phyloP scores from a whole-genome alignment of 2,888 invertebrate genomes.

The Drosophila stalkeri region DNA sequence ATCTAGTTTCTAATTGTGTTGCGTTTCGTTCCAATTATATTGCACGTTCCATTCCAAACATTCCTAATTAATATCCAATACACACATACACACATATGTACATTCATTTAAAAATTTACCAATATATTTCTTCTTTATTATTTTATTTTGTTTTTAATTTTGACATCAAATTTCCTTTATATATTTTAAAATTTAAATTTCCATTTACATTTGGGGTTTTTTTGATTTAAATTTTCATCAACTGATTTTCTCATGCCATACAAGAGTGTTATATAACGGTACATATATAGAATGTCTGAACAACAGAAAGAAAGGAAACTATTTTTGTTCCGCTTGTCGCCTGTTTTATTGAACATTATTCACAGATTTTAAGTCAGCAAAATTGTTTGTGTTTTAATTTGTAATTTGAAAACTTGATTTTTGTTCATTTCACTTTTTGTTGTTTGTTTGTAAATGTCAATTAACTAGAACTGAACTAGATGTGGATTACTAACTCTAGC shows the following conservation, averaged over 20 bases:
- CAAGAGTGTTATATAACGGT: conserved; percentile 45
- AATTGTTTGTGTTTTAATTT: conserved; percentile 40
- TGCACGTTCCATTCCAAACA: conserved; percentile 42
- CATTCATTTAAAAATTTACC: conserved; percentile 32
- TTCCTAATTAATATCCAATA: conserved; percentile 25
- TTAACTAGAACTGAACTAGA: conserved; percentile 53
- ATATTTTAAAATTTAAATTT: conserved; percentile 1
- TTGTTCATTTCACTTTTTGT: conserved; percentile 29
- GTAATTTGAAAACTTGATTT: conserved; percentile 14
- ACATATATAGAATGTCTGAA: conserved; percentile 28
- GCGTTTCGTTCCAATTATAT: conserved; percentile 7
- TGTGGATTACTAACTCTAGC: conserved; percentile 66
- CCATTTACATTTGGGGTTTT: conserved; percentile 8
- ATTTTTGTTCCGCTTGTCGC: conserved; percentile 85
- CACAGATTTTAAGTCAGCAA: conserved; percentile 22
- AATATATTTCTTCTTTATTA: background rate
- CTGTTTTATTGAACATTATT: conserved; percentile 79
- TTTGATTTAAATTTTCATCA: conserved; percentile 18
- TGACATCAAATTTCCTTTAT: conserved; percentile 33
- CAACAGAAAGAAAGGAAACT: conserved; percentile 75
- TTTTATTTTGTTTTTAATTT: conserved; percentile 22
- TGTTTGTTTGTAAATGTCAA: conserved; percentile 37
- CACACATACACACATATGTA: background rate
- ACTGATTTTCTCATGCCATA: conserved; percentile 28
- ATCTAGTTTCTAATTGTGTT: conserved; percentile 36